Conservation (phyloP, 2,888 invertebrate species). For the Spodoptera exigua region DNA sequence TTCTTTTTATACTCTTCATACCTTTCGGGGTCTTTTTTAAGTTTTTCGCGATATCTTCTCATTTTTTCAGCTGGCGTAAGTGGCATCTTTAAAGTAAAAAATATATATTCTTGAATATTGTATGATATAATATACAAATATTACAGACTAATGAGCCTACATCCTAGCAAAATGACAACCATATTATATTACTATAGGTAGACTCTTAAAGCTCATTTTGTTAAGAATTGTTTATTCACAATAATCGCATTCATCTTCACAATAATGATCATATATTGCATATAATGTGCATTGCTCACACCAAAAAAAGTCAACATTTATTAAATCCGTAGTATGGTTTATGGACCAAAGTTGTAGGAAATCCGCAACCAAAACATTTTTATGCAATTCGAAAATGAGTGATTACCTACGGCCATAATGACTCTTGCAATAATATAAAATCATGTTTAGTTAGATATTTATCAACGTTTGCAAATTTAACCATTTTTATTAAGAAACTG, state of each 20-base stretch:
- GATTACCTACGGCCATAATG: slow-evolving; percentile 1
- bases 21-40: slow-evolving; percentile 19
- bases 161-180: slow-evolving; percentile 5
- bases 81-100: slow-evolving; percentile 4
- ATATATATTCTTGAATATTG: neutral
- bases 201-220: neutral
- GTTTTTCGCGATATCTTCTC: slow-evolving; percentile 16
- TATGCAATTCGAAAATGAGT: slow-evolving; percentile 4
- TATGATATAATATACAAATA: slow-evolving; percentile 1
- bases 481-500: slow-evolving; percentile 10
- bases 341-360: neutral
- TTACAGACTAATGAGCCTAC: neutral
- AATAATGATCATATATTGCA: slow-evolving; percentile 11
- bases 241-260: slow-evolving; percentile 14
- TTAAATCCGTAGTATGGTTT: slow-evolving; percentile 15
- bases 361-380: slow-evolving; percentile 12
- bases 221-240: neutral
- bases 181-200: neutral
- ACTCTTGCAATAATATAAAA: slow-evolving; percentile 3
- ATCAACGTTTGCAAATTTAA: neutral
- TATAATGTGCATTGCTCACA: slow-evolving; percentile 13
- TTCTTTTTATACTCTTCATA: slow-evolving; percentile 24
- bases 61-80: slow-evolving; percentile 23
- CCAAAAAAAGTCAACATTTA: slow-evolving; percentile 15
- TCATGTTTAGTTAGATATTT: slow-evolving; percentile 3